A percentile compares a stretch with the other conserved stretches of the same genome.
phyloP scores from a whole-genome alignment of 64 coral and sea anemone genomes.

The Orbicella faveolata region DNA sequence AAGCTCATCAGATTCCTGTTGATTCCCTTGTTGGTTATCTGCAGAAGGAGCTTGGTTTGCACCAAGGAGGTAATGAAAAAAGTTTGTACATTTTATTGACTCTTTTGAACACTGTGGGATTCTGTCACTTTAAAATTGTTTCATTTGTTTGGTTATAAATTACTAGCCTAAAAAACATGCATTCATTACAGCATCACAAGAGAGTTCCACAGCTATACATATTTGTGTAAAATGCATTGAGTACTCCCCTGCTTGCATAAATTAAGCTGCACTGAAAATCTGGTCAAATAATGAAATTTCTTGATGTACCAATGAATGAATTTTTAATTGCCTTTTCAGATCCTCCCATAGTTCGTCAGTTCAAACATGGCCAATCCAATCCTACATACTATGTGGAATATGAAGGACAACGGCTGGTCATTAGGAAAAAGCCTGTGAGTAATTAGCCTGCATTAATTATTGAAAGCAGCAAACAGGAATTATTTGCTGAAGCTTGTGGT shows the following conservation, averaged over 20 bases:
- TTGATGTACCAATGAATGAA: too few species aligned
- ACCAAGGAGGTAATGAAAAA: constrained; percentile 48
- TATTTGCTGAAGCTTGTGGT: too few species aligned
- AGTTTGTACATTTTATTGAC: too few species aligned
- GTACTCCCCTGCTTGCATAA: too few species aligned
- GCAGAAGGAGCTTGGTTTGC: constrained; percentile 67
- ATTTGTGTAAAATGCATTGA: too few species aligned
- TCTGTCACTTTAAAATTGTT: not conserved
- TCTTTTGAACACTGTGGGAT: not conserved
- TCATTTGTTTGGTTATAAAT: too few species aligned
- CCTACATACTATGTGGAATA: constrained; percentile 96
- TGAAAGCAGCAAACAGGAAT: too few species aligned
- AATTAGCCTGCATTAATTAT: not conserved
- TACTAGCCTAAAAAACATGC: too few species aligned
- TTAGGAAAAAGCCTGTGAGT: constrained; percentile 96
- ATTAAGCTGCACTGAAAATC: too few species aligned
- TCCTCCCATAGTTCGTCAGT: constrained; percentile 72
- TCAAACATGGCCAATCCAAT: constrained; percentile 98
- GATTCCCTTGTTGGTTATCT: constrained; percentile 74
- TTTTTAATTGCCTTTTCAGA: constrained; percentile 4
- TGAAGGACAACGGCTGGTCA: constrained; percentile 76
- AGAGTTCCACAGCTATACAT: too few species aligned
- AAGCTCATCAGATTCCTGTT: constrained; percentile 63
- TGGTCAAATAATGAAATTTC: too few species aligned
- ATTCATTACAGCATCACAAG: too few species aligned